Conservation (phyloP, 2,797 vertebrate species). For the Spea hammondii region DNA sequence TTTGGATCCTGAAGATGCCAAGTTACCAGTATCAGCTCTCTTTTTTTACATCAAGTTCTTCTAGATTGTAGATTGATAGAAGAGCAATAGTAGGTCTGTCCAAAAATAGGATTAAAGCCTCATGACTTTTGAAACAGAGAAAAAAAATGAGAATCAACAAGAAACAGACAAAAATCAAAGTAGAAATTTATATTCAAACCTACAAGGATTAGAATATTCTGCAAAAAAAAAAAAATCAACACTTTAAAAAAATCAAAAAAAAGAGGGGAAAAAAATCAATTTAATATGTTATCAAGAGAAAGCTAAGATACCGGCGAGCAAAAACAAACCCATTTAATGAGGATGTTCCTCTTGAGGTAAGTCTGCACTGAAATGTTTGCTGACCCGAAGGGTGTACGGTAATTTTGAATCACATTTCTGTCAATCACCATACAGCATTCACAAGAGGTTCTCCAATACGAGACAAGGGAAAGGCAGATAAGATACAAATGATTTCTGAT, state of each 20-base stretch:
- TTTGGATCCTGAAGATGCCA: too few relatives aligned
- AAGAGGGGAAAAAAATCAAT: neutral
- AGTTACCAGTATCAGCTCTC: too few relatives aligned
- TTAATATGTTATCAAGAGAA: slow-evolving; percentile 16
- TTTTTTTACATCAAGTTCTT: too few relatives aligned
- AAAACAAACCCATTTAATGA: neutral
- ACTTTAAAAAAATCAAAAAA: slow-evolving; percentile 3
- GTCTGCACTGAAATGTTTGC: slow-evolving; percentile 20
- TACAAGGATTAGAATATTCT: neutral
- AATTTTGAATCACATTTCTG: slow-evolving; percentile 39
- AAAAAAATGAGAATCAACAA: neutral
- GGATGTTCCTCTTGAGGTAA: slow-evolving; percentile 26
- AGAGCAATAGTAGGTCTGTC: too few relatives aligned
- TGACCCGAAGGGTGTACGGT: slow-evolving; percentile 38
- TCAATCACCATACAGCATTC: slow-evolving; percentile 34
- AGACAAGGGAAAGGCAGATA: slow-evolving; percentile 23
- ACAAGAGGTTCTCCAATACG: slow-evolving; percentile 29
- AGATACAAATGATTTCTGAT: slow-evolving; percentile 42
- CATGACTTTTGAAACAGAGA: too few relatives aligned
- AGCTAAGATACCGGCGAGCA: slow-evolving; percentile 10
- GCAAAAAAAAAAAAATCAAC: neutral
- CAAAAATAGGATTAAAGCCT: too few relatives aligned
- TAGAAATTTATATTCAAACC: too few relatives aligned
- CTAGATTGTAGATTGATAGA: too few relatives aligned
- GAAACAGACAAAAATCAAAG: too few relatives aligned